phyloP scores from a whole-genome alignment of 2,113 vertebrate species.

The Motacilla tschutschensis region DNA sequence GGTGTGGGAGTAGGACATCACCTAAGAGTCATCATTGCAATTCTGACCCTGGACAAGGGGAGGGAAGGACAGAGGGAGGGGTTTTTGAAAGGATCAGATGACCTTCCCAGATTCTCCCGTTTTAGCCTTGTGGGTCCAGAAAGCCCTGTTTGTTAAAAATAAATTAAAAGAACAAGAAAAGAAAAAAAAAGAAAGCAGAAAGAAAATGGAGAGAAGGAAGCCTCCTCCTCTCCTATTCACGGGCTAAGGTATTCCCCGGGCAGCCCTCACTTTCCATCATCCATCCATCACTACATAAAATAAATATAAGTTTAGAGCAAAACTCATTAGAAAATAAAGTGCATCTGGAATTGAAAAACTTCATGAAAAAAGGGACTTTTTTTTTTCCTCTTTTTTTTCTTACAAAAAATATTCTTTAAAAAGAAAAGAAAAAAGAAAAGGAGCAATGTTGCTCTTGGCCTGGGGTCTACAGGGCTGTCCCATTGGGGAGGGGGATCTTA shows the following conservation, averaged over 20 bases:
- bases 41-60: not conserved
- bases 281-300: constrained; percentile 16
- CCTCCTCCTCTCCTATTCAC: not conserved
- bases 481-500: constrained; percentile 69
- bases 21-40: not conserved
- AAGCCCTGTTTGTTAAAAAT: not conserved
- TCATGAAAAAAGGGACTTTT: constrained; percentile 3
- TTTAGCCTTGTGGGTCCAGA: constrained; percentile 11
- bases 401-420: constrained; percentile 36
- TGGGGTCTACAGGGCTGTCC: constrained; percentile 63
- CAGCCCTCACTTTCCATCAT: constrained; percentile 28
- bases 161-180: not conserved
- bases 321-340: constrained; percentile 53
- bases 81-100: not conserved
- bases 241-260: constrained; percentile 22
- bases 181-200: not conserved
- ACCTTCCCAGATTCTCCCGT: not conserved
- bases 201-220: constrained; percentile 7
- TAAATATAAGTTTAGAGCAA: constrained; percentile 36
- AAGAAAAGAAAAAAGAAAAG: constrained; percentile 9
- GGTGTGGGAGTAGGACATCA: not conserved
- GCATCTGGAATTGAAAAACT: constrained; percentile 37
- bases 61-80: not conserved
- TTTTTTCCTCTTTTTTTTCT: constrained; percentile 18
- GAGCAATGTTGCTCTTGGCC: not conserved